Base-by-base conservation (phyloP, 1,140 invertebrate species). In the Melanaphis sacchari region DNA sequence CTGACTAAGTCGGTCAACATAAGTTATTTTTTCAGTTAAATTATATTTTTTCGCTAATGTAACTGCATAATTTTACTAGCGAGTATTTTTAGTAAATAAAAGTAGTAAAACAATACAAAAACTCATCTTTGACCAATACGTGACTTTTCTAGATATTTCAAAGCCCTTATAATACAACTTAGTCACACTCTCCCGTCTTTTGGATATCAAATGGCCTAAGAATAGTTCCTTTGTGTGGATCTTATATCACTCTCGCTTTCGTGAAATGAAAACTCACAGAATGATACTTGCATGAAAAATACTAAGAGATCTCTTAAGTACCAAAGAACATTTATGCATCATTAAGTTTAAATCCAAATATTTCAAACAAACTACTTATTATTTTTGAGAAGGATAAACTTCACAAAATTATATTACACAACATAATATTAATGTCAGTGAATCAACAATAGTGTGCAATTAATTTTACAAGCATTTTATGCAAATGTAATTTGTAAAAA, bases 401-500 rank as follows among this genome's bases (percentile, higher is more conserved):
- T 59, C 21, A 31, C 88, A 6, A 31, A 59, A 59, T 90, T 40
- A 52, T 89, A 89, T 52, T 26, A n/a, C 40, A 41, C 31, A 26
- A 40, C 82, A 88, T 49, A 49, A 87, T 31, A 84, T 87, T 46
- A 22, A 18, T 46, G 18, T 11, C 36, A 5, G 88, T 5, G 52
- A 40, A 89, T 54, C 87, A 54, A 89, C 88, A 89, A 54, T 89
- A 40, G 46, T 26, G 22, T 89, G 18, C 49, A 54, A 89, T 89
- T 89, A 89, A 89, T 54, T 89, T 89, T 26, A 38, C n/a, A 40
- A 52, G 31, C 88, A 24, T 52, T 89, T 89, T 54, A 89, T 89
- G 49, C 49, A 40, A 89, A 89, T 89, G 88, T 54, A 89, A 89
- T 89, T 89, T 54, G 49, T 54, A 54, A 89, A 38, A 89, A 36